Evolutionary conservation across 2,888 invertebrate species (phyloP).

Genomic region (Smittia sp.): DNA sequence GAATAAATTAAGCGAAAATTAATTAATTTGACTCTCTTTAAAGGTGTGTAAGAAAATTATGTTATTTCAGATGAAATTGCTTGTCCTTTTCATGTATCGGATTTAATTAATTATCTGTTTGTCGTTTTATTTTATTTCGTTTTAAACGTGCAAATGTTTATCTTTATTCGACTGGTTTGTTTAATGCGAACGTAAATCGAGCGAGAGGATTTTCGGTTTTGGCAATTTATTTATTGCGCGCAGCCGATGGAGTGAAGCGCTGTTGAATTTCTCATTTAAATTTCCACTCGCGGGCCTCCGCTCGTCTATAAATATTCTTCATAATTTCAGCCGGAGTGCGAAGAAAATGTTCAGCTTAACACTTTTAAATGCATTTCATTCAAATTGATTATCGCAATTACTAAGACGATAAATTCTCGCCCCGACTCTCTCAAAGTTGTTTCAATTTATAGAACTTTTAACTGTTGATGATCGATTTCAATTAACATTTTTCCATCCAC

Average conservation of each 20-base stretch:
- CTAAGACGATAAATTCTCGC: constrained; percentile 26
- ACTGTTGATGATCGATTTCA: constrained; percentile 20
- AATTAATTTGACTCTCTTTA: constrained; percentile 11
- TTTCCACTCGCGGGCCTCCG: too few relatives aligned
- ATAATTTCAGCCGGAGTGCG: not conserved
- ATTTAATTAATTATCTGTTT: constrained; percentile 23
- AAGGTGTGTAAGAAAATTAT: constrained; percentile 40
- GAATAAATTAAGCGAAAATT: constrained; percentile 13
- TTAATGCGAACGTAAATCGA: not conserved
- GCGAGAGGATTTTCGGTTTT: not conserved
- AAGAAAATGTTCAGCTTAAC: not conserved
- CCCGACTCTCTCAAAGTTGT: not conserved
- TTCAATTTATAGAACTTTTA: constrained; percentile 1
- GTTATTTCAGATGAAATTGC: constrained; percentile 36
- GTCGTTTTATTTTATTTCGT: constrained; percentile 2
- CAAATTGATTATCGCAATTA: constrained; percentile 38
- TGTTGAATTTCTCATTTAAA: not conserved
- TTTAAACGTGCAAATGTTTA: constrained; percentile 8
- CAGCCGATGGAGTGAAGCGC: too few relatives aligned
- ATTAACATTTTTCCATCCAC: not conserved
- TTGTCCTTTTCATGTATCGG: constrained; percentile 22
- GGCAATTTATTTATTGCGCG: too few relatives aligned
- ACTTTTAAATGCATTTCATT: constrained; percentile 10
- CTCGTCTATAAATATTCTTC: too few relatives aligned
- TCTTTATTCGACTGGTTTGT: not conserved